These are phyloP conservation scores for Phataginus tricuspis DNA, from an alignment of 2,797 vertebrate genomes.

Conservation along the genomic window DNA sequence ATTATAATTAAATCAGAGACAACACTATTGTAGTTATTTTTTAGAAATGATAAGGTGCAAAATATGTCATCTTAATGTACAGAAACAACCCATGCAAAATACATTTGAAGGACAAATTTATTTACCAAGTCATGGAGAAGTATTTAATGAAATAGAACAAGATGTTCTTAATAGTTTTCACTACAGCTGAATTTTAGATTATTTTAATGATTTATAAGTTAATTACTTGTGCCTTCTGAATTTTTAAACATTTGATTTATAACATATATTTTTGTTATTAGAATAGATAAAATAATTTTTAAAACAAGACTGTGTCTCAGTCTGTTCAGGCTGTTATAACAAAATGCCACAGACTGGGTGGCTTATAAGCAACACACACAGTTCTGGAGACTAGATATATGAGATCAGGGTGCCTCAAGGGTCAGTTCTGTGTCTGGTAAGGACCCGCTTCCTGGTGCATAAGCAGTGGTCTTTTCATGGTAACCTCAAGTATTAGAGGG, in stretches of 20 bases:
- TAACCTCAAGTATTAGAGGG: accelerated
- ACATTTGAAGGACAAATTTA: neutral
- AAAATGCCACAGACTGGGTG: neutral
- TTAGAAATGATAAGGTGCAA: neutral
- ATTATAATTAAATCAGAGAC: neutral
- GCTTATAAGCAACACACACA: neutral
- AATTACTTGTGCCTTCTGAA: neutral
- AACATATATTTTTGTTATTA: neutral
- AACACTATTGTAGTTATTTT: neutral
- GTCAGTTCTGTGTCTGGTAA: neutral
- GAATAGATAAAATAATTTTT: neutral
- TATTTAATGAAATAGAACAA: neutral
- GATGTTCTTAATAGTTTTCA: neutral
- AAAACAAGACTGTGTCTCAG: neutral
- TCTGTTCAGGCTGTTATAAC: neutral
- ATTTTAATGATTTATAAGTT: neutral
- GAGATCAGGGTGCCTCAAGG: neutral
- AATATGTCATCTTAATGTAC: neutral
- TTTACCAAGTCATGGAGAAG: neutral
- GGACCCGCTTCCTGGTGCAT: neutral
- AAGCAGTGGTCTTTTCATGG: neutral
- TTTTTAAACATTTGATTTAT: neutral
- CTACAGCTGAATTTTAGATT: neutral
- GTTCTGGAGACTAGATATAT: neutral
- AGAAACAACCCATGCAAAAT: neutral